Percentiles rank a stretch among this genome's conserved stretches.
These are phyloP conservation scores for Pristionchus maxplancki DNA, from an alignment of 2,888 invertebrate species.

Conservation along the genomic window DNA sequence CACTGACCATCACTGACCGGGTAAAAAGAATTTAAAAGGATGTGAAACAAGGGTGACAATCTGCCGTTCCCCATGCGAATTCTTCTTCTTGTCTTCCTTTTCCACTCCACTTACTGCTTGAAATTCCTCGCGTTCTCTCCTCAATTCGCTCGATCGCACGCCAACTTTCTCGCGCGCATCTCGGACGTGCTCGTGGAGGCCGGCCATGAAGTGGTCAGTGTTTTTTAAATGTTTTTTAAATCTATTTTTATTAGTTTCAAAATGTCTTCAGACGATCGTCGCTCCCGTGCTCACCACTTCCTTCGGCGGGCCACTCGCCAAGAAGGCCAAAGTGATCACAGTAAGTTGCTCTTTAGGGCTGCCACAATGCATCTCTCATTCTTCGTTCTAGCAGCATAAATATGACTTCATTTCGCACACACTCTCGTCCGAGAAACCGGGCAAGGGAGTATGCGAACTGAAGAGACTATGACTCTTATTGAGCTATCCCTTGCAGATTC, in stretches of 20 bases:
- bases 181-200: slow-evolving; percentile 59
- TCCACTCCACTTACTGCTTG: not conserved
- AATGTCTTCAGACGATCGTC: not conserved
- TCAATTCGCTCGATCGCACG: slow-evolving; percentile 62
- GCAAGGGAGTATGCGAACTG: no score
- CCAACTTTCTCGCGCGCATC: slow-evolving; percentile 60
- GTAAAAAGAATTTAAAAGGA: no score
- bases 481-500: not conserved
- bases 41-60: no score
- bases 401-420: no score
- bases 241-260: not conserved
- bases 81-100: not conserved
- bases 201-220: slow-evolving; percentile 61
- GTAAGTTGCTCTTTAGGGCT: not conserved
- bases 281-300: not conserved
- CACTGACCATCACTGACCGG: no score
- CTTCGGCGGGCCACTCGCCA: not conserved
- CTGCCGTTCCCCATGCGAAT: not conserved
- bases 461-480: not conserved
- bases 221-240: not conserved
- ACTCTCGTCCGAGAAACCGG: no score
- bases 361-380: no score
- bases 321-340: not conserved
- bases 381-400: no score
- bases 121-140: slow-evolving; percentile 60